A percentile compares a stretch with the other conserved stretches of the same genome.
Evolutionary conservation across 2,797 vertebrate species (phyloP).

Genomic region (Muraenolepis orangiensis): DNA sequence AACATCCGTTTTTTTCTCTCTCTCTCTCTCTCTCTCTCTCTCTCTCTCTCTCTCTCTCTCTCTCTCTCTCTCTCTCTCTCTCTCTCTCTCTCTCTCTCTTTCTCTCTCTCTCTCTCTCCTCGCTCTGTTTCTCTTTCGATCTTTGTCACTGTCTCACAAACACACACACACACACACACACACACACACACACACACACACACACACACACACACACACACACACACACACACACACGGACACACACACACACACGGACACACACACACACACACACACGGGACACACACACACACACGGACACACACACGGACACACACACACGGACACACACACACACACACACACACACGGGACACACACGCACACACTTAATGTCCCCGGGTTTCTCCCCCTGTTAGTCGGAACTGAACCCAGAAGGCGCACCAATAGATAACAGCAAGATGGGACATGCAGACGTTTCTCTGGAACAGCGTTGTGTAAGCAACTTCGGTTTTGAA

Average conservation of each 20-base stretch:
- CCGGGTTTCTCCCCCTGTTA: conserved; percentile 8
- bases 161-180: neutral
- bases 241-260: neutral
- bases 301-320: no score
- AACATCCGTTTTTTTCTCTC: neutral
- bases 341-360: conserved; percentile 1
- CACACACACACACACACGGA: conserved; percentile 1
- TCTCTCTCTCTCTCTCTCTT: no score
- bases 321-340: neutral
- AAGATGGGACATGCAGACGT: neutral
- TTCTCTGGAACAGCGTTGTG: neutral
- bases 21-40: no score
- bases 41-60: no score
- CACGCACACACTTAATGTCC: neutral
- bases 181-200: neutral
- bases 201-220: neutral
- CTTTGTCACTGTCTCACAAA: neutral
- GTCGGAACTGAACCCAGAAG: conserved; percentile 4
- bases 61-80: no score
- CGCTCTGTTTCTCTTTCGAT: no score
- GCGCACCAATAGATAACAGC: no score
- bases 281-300: conserved; percentile 1
- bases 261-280: neutral
- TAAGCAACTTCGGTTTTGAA: neutral
- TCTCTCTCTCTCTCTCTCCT: no score